phyloP scores from a whole-genome alignment of 1,140 invertebrate species.

The Drosophila burlai region DNA sequence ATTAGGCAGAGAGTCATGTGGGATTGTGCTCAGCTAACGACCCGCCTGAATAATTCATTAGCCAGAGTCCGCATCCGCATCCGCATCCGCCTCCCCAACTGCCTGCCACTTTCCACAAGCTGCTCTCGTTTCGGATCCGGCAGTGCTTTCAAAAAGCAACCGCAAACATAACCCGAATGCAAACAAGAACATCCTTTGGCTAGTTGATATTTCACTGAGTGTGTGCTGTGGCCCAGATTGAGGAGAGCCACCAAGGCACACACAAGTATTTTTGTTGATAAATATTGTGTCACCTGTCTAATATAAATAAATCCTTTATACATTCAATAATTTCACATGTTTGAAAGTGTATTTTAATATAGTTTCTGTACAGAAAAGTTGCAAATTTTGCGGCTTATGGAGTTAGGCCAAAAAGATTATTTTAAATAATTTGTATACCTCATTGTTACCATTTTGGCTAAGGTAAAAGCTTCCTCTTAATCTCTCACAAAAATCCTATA shows the following conservation, averaged over 20 bases:
- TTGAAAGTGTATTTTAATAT: too few species aligned
- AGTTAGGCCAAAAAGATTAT: not conserved
- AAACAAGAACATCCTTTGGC: slow-evolving; percentile 57
- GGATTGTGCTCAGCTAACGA: slow-evolving; percentile 64
- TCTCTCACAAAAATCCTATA: not conserved
- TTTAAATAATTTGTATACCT: not conserved
- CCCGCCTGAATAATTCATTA: slow-evolving; percentile 76
- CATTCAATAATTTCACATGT: too few species aligned
- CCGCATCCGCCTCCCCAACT: not conserved
- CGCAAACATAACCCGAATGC: slow-evolving; percentile 69
- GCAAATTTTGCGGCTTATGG: not conserved
- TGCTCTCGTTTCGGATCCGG: slow-evolving; percentile 17
- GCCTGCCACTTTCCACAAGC: slow-evolving; percentile 15
- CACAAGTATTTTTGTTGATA: slow-evolving; percentile 1
- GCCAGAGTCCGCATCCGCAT: slow-evolving; percentile 32
- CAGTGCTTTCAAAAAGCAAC: slow-evolving; percentile 53
- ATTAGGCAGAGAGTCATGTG: slow-evolving; percentile 62
- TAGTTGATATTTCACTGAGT: slow-evolving; percentile 38
- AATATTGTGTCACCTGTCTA: not conserved
- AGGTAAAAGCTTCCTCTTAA: too few species aligned
- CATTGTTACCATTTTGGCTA: not conserved
- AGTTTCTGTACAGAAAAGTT: not conserved
- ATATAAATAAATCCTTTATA: not conserved
- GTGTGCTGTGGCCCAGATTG: slow-evolving; percentile 22
- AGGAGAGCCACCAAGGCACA: slow-evolving; percentile 1